phyloP scores from a whole-genome alignment of 2,797 vertebrate genomes.

The Acrossocheilus fasciatus region DNA sequence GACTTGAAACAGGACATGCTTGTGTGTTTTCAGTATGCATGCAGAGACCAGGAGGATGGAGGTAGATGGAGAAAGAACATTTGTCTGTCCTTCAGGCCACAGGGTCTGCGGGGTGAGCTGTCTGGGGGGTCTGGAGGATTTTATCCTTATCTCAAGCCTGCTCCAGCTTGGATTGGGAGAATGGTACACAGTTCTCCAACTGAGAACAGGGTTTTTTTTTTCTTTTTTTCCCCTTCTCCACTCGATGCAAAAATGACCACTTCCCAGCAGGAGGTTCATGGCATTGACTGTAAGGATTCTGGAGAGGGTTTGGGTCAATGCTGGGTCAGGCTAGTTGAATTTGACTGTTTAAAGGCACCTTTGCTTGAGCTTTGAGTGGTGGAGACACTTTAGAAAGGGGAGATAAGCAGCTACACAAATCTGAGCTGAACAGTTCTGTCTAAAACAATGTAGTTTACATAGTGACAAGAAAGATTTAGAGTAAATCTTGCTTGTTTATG shows the following conservation, averaged over 20 bases:
- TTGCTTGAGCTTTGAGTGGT: constrained; percentile 19
- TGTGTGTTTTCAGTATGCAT: constrained; percentile 73
- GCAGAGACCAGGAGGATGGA: constrained; percentile 41
- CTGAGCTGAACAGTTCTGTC: constrained; percentile 31
- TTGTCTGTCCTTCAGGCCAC: constrained; percentile 39
- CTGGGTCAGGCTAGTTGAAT: constrained; percentile 49
- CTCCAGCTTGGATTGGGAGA: constrained; percentile 28
- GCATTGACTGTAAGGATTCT: constrained; percentile 60
- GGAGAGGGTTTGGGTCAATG: constrained; percentile 52
- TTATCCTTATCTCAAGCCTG: constrained; percentile 50
- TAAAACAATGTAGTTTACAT: constrained; percentile 33
- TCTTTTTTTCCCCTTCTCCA: constrained; percentile 12
- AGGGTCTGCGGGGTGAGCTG: constrained; percentile 45
- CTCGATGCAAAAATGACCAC: constrained; percentile 61
- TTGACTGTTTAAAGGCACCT: constrained; percentile 28
- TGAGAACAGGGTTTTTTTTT: constrained; percentile 43
- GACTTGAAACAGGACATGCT: constrained; percentile 70
- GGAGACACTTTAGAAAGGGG: constrained; percentile 24
- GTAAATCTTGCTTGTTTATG: constrained; percentile 43
- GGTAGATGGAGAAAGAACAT: constrained; percentile 46
- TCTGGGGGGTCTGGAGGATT: constrained; percentile 42
- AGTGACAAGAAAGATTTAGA: constrained; percentile 7
- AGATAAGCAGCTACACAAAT: constrained; percentile 40
- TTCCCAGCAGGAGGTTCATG: constrained; percentile 50
- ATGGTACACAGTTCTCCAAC: constrained; percentile 19